These are phyloP conservation scores for Colletes gigas DNA, from an alignment of 1,140 invertebrate genomes.

Conservation along the genomic window DNA sequence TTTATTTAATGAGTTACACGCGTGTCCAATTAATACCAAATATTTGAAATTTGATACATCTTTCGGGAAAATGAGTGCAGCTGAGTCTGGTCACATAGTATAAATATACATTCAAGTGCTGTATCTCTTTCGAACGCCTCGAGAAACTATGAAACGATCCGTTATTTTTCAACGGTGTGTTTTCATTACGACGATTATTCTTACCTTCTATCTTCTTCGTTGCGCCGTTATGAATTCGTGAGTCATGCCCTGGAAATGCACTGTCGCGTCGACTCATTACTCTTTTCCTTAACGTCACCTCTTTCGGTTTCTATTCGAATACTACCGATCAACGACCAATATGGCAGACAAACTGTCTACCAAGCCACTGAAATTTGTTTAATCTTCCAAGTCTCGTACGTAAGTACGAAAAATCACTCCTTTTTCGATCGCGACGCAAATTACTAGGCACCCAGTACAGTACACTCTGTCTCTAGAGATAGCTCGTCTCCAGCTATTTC, in stretches of 20 bases:
- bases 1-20: too few species aligned
- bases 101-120: background rate
- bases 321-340: background rate
- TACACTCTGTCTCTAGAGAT: background rate
- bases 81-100: too few species aligned
- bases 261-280: background rate
- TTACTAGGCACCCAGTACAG: background rate
- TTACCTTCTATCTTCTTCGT: conserved; percentile 5
- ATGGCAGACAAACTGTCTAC: background rate
- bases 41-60: too few species aligned
- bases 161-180: background rate
- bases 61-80: too few species aligned
- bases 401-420: too few species aligned
- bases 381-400: background rate
- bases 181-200: conserved; percentile 1
- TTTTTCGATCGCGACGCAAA: background rate
- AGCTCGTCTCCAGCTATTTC: background rate
- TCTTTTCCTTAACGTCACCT: background rate
- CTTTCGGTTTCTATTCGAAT: background rate
- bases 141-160: background rate
- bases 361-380: too few species aligned
- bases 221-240: conserved; percentile 10
- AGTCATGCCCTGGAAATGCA: conserved; percentile 16
- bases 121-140: background rate
- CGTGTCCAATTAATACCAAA: too few species aligned